Evolutionary conservation across 1,140 invertebrate species (phyloP).

Genomic region (Aphaenogaster ashmeadi): DNA sequence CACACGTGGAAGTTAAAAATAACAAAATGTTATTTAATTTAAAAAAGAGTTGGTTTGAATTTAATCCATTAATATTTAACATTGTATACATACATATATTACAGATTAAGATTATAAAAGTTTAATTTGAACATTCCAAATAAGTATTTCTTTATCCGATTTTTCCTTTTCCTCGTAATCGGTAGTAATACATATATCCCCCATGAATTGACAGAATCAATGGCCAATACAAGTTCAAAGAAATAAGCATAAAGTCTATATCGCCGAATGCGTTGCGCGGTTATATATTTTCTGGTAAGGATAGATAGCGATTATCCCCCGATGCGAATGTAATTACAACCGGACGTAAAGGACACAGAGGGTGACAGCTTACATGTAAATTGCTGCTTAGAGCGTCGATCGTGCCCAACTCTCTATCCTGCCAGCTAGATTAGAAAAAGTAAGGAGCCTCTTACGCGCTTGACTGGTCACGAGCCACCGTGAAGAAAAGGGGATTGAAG

Average conservation of each 20-base stretch:
- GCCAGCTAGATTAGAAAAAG: conserved; percentile 79
- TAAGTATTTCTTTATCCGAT: background rate
- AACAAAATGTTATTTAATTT: too few relatives aligned
- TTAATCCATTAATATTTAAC: too few relatives aligned
- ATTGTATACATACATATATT: background rate
- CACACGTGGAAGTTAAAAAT: too few relatives aligned
- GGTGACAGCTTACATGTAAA: conserved; percentile 80
- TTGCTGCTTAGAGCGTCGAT: conserved; percentile 81
- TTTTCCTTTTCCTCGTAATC: background rate
- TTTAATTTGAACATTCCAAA: background rate
- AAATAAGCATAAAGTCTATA: conserved; percentile 21
- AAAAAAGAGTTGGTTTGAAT: too few relatives aligned
- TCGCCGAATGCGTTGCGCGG: conserved; percentile 36
- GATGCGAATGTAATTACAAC: conserved; percentile 77
- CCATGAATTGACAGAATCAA: conserved; percentile 46
- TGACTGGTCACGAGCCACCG: conserved; percentile 66
- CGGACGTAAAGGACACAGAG: conserved; percentile 27
- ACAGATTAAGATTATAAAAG: background rate
- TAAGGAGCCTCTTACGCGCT: conserved; percentile 77
- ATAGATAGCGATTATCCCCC: conserved; percentile 67
- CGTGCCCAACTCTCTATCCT: conserved; percentile 65
- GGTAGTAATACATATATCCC: background rate
- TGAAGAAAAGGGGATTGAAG: conserved; percentile 47
- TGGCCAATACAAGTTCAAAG: background rate
- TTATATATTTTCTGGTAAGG: conserved; percentile 71